Evolutionary conservation across 2,113 vertebrate species (phyloP), one percentile per base, ranked within the genome.

Genomic region (Triplophysa tibetana): DNA sequence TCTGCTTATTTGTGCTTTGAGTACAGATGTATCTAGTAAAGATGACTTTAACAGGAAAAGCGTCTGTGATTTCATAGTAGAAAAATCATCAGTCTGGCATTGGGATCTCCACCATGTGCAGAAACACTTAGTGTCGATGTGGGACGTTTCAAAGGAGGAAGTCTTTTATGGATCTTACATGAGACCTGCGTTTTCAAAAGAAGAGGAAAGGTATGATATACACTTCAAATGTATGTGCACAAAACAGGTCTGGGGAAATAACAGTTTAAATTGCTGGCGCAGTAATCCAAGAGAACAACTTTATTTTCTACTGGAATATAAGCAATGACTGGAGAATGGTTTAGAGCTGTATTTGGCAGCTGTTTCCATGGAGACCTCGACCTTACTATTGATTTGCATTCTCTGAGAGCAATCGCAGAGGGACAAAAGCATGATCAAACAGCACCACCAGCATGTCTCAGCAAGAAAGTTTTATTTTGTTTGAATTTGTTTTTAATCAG

Each of bases 361-460:
- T 50, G 82, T 87, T 86, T 24, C 82, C 86, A 87, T 87, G 85
- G 88, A 89, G 84, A 90, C 81, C 38, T 78, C 83, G 81, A 82
- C 67, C 75, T 68, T 80, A 50, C 81, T 88, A 89, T 92, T 91
- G 87, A 85, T 90, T 91, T 90, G 90, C 90, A 90, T 86, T 86
- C 84, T 85, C 61, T 66, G 60, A 48, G 74, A 70, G 21, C 45
- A 45, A 65, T 52, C 48, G 77, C 14, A 70, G 26, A 52, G 17
- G 60, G 38, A 50, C 33, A 24, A n/a, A 70, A 56, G 56, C 66
- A 48, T 70, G 33, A 79, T 23, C 17, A 9, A 23, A 70, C 5
- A 66, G 48, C 33, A 80, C 24, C 29, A 54, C 17, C 60, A 50
- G 33, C 9, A 76, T 75, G 56, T 66, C 21, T 77, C 54, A 45